Base-by-base conservation (phyloP, 2,113 vertebrate genomes). In the Paradisaea rubra region DNA sequence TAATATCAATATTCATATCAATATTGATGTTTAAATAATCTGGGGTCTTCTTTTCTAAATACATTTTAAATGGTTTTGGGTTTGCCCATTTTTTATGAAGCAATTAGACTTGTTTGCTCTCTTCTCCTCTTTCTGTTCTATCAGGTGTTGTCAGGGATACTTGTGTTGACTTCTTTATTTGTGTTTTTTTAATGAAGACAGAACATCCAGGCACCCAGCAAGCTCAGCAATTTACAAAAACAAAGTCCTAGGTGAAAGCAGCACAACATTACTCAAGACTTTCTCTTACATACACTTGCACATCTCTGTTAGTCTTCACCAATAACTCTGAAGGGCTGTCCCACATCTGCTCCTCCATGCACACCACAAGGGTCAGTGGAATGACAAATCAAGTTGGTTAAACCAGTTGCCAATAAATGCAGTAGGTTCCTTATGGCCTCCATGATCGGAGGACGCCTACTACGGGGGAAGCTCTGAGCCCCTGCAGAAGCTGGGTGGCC, bases 81-180 rank as follows among this genome's bases (percentile, higher is more conserved):
- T 74, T 86, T 74, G 8, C 14, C 33, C 10, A 16, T 8, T 33
- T 78, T 86, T 63, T 18, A 86, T 73, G 8, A 73, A 73, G 17
- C 15, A 47, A 30, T 91, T 50, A 66, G 23, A 56, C 11, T 39
- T 88, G 50, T 88, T 83, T 83, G 23, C 25, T 71, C 22, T 92
- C 33, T 72, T 74, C 35, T 71, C 27, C 27, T 56, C 22, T 83
- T 70, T 73, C 17, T 21, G 72, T 37, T 42, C 42, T 23, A 19
- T 27, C 14, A 61, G 31, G 1, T 60, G 44, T 50, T 93, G 33
- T 66, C 15, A 2, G 7, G 25, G 44, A 68, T 64, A 59, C 53
- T 71, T 79, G 24, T n/a, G 33, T 78, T 94, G 78, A 91, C 60
- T 95, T 95, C 60, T 60, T 84, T 84, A 78, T 81, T 90, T 78